Percentiles rank a stretch among this genome's conserved stretches.
Conservation (phyloP, 2,797 vertebrate genomes). For the Tangara arthus region DNA sequence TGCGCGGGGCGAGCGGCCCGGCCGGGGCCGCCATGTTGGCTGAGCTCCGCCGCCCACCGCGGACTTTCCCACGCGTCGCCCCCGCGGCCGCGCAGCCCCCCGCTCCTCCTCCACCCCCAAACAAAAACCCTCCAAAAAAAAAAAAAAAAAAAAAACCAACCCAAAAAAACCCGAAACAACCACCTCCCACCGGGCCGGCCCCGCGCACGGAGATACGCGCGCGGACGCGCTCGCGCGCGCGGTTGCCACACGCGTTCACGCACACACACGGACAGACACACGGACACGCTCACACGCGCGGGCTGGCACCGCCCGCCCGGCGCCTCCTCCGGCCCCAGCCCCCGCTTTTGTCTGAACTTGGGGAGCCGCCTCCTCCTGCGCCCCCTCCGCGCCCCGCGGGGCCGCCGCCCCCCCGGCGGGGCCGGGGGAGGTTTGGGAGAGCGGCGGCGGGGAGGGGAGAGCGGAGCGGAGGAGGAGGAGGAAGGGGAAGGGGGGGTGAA, state of each 20-base stretch:
- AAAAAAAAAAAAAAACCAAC: no score
- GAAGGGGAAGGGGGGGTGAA: neutral
- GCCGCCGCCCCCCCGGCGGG: neutral
- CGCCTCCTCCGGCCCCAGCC: slow-evolving; percentile 30
- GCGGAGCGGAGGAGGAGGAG: neutral
- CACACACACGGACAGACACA: no score
- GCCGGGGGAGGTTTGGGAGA: neutral
- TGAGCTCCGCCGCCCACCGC: neutral
- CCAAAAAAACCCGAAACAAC: no score
- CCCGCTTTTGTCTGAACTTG: slow-evolving; percentile 48
- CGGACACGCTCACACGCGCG: neutral
- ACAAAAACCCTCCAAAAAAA: no score
- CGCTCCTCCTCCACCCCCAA: no score
- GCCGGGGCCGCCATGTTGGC: slow-evolving; percentile 10
- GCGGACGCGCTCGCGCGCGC: no score
- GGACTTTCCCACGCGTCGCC: no score
- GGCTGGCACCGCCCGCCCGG: slow-evolving; percentile 8
- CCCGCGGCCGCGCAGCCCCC: no score
- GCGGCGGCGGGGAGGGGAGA: slow-evolving; percentile 6
- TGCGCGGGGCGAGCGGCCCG: neutral
- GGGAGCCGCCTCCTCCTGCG: slow-evolving; percentile 9
- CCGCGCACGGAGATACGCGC: no score
- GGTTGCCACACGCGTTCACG: no score
- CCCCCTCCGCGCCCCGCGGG: slow-evolving; percentile 33
- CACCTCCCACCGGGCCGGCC: neutral